These are phyloP conservation scores for Sorex araneus DNA, from an alignment of 2,113 vertebrate species.

Conservation along the genomic window DNA sequence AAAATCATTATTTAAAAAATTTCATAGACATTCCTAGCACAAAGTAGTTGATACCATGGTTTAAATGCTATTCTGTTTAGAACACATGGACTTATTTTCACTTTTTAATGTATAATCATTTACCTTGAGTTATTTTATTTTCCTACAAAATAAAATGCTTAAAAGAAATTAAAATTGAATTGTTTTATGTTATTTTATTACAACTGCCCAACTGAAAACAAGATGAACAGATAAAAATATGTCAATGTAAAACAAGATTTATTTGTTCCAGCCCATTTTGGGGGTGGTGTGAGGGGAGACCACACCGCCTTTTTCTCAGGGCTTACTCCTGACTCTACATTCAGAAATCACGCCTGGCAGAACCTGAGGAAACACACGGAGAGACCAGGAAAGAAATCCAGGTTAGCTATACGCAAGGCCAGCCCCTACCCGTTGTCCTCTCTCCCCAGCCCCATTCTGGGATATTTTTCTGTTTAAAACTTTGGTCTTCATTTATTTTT, in stretches of 20 bases:
- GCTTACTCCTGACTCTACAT: too few species aligned
- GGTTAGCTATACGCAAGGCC: too few species aligned
- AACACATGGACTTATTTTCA: slow-evolving; percentile 5
- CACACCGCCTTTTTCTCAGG: too few species aligned
- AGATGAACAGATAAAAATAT: not conserved
- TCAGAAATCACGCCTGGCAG: too few species aligned
- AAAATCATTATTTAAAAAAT: slow-evolving; percentile 36
- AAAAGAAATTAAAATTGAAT: slow-evolving; percentile 7
- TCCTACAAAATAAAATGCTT: slow-evolving; percentile 22
- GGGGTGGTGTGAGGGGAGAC: too few species aligned
- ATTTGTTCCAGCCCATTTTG: slow-evolving; percentile 18
- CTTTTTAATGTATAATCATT: slow-evolving; percentile 5
- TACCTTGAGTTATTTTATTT: too few species aligned
- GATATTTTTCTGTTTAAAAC: too few species aligned
- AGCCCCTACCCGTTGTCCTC: too few species aligned
- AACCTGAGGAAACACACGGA: too few species aligned
- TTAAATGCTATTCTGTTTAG: slow-evolving; percentile 56
- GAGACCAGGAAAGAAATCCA: too few species aligned
- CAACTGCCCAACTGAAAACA: slow-evolving; percentile 41
- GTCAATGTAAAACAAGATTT: slow-evolving; percentile 3
- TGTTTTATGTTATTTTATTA: not conserved
- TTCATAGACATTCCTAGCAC: slow-evolving; percentile 42
- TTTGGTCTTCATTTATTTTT: too few species aligned
- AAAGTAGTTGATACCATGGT: not conserved
- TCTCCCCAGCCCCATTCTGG: too few species aligned